phyloP scores from a whole-genome alignment of 2,888 invertebrate genomes.

The Dascillus cervinus region DNA sequence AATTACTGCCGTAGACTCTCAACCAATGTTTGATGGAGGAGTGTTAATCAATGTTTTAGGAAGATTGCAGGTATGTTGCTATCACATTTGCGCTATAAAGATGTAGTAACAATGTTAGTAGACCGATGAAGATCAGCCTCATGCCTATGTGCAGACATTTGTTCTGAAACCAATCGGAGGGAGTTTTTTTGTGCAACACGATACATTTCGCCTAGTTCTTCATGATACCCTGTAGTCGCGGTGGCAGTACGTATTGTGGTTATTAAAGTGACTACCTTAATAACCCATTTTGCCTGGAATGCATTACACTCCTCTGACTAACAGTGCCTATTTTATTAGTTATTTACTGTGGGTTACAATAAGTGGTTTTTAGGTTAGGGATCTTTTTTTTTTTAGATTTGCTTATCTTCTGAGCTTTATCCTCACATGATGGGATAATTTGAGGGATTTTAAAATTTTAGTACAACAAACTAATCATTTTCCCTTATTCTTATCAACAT shows the following conservation, averaged over 20 bases:
- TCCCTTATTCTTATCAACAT: too few relatives aligned
- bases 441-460: too few relatives aligned
- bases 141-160: slow-evolving; percentile 91
- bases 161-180: slow-evolving; percentile 81
- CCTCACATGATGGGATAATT: too few relatives aligned
- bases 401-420: too few relatives aligned
- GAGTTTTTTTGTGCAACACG: slow-evolving; percentile 90
- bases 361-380: too few relatives aligned
- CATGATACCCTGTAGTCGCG: slow-evolving; percentile 64
- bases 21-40: slow-evolving; percentile 97
- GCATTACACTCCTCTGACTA: too few relatives aligned
- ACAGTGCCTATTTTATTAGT: too few relatives aligned
- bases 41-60: slow-evolving; percentile 94
- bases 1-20: slow-evolving; percentile 91
- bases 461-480: too few relatives aligned
- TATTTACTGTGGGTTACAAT: too few relatives aligned
- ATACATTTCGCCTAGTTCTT: slow-evolving; percentile 88
- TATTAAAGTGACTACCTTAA: too few relatives aligned
- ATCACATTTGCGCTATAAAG: background rate
- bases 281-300: too few relatives aligned
- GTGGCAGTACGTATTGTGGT: slow-evolving; percentile 28
- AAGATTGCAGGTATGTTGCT: slow-evolving; percentile 75
- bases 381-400: too few relatives aligned
- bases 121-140: slow-evolving; percentile 93
- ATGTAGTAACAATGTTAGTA: slow-evolving; percentile 39